Conservation (phyloP, 2,888 invertebrate species). For the Cryptus viduatorius region DNA sequence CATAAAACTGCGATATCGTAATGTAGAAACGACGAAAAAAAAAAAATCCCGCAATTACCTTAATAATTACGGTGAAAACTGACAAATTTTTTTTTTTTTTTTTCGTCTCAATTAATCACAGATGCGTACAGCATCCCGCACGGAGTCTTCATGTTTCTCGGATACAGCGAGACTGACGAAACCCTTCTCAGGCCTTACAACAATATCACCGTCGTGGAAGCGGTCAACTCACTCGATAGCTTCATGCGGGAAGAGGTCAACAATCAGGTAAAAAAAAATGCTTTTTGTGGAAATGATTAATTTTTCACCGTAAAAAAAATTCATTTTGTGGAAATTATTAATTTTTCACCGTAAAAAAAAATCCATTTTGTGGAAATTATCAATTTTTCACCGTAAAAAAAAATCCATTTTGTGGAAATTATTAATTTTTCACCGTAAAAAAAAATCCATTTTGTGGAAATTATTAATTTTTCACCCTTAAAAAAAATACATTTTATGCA, state of each 20-base stretch:
- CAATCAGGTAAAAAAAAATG: slow-evolving; percentile 88
- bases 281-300: not conserved
- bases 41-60: not conserved
- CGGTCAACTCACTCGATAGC: slow-evolving; percentile 92
- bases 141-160: slow-evolving; percentile 95
- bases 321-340: not conserved
- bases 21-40: not conserved
- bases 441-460: not conserved
- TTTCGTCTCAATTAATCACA: slow-evolving; percentile 77
- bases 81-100: slow-evolving; percentile 8
- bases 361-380: not conserved
- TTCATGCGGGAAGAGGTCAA: slow-evolving; percentile 91
- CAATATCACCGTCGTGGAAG: slow-evolving; percentile 93
- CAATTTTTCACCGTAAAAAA: not conserved
- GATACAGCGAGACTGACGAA: slow-evolving; percentile 96
- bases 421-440: not conserved
- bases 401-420: not conserved
- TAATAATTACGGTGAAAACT: not conserved
- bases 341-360: not conserved
- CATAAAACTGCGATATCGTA: slow-evolving; percentile 22
- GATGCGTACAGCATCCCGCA: slow-evolving; percentile 92
- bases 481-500: too few species aligned
- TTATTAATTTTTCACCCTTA: not conserved
- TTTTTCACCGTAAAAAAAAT: not conserved
- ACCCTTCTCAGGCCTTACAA: slow-evolving; percentile 93